phyloP scores from a whole-genome alignment of 2,797 vertebrate species.

The Sibirionetta formosa region DNA sequence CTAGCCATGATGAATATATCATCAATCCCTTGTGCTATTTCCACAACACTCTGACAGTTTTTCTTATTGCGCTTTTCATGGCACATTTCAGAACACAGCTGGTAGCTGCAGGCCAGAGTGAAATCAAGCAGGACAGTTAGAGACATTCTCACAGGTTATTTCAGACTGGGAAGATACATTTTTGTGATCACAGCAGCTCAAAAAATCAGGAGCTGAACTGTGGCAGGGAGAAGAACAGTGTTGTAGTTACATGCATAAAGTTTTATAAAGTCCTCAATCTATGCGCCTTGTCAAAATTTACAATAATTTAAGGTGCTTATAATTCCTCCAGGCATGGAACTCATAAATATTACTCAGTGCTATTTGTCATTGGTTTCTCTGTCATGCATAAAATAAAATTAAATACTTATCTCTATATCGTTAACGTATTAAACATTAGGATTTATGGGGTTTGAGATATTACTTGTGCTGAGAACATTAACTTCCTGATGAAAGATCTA shows the following conservation, averaged over 20 bases:
- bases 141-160: background rate
- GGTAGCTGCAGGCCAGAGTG: background rate
- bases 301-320: constrained; percentile 68
- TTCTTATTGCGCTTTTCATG: background rate
- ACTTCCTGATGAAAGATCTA: constrained; percentile 70
- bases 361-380: constrained; percentile 75
- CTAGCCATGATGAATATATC: background rate
- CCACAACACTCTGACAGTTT: background rate
- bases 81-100: background rate
- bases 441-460: constrained; percentile 74
- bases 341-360: constrained; percentile 70
- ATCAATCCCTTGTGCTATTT: background rate
- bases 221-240: background rate
- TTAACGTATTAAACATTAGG: constrained; percentile 65
- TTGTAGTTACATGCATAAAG: constrained; percentile 31
- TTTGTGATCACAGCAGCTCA: background rate
- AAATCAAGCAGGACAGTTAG: background rate
- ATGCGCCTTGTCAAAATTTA: constrained; percentile 67
- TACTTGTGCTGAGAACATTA: constrained; percentile 69
- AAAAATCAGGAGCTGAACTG: background rate
- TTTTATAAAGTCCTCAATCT: constrained; percentile 65
- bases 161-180: background rate
- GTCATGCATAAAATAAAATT: constrained; percentile 71
- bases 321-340: constrained; percentile 68
- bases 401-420: constrained; percentile 76